Base-by-base conservation (phyloP, 2,888 invertebrate genomes). In the Agonopterix subpropinquella region DNA sequence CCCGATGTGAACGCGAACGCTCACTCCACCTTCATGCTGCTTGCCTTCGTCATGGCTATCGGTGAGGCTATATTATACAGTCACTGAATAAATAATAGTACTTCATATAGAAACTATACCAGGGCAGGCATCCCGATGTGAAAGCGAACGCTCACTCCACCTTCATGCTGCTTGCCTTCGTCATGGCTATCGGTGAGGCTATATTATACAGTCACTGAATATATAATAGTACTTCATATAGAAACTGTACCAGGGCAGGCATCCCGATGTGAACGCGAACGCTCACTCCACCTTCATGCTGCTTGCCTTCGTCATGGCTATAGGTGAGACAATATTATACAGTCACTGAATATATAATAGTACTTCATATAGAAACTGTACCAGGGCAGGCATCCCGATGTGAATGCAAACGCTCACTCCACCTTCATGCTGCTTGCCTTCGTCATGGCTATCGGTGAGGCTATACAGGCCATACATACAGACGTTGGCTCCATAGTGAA, bases 371-470 rank as follows among this genome's bases (percentile, higher is more conserved):
- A 28, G 47, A 96, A 96, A 81, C 90, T 97, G 59, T 97, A 96
- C 76, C 96, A 97, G 80, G 93, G 92, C 45, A 89, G 97, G 1
- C 97, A 97, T 78, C 95, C 96, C 0, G 97, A 97, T 73, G 93
- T 96, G 56, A 95, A 95, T 67, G 96, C 96, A 4, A 91, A 92
- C 67, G 96, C 70, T 90, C 67, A 96, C 70, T 90, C 94, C 1
- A 92, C 95, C 0, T 94, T 96, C 71, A 91, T 94, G 53, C 90
- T 94, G 18, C 86, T 96, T n/a, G 92, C 95, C 0, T 81, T 93
- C n/a, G 91, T 95, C 45, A 94, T 95, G 73, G 89, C 92, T 18
- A 73, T 94, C 36, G 92, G 92, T 86, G 58, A 79, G 87, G 13
- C 13, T 13, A 70, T 13, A 13, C 13, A 13, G 13, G n/a, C n/a